Percentiles rank a stretch among this genome's conserved stretches.
Evolutionary conservation across 2,888 invertebrate species (phyloP).

Genomic region (Margaritifera margaritifera): DNA sequence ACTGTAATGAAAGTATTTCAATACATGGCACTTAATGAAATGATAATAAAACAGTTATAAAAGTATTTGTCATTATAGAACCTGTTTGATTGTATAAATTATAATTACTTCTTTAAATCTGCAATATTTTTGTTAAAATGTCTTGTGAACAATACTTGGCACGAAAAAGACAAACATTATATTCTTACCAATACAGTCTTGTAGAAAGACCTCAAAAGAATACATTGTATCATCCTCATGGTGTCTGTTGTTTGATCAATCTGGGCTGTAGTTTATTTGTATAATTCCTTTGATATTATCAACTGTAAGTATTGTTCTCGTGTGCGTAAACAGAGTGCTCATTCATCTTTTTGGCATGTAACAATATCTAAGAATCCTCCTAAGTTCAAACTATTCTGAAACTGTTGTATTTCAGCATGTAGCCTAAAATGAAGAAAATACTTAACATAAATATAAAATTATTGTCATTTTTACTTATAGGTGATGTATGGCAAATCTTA

Average conservation of each 20-base stretch:
- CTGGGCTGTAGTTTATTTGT: constrained; percentile 1
- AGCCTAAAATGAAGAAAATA: constrained; percentile 2
- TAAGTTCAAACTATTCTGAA: constrained; percentile 1
- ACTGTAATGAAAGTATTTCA: too few relatives aligned
- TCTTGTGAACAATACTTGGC: too few relatives aligned
- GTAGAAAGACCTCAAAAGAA: constrained; percentile 8
- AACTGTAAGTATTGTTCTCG: not conserved
- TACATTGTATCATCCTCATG: not conserved
- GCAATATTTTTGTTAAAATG: too few relatives aligned
- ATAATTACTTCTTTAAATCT: too few relatives aligned
- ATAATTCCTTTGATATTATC: not conserved
- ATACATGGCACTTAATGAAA: too few relatives aligned
- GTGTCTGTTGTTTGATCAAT: constrained; percentile 1
- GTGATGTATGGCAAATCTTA: too few relatives aligned
- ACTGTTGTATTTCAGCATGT: constrained; percentile 4
- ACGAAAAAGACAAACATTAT: too few relatives aligned
- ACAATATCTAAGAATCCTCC: constrained; percentile 2
- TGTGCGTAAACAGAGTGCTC: not conserved
- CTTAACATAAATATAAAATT: too few relatives aligned
- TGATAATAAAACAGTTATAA: too few relatives aligned
- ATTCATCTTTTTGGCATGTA: not conserved
- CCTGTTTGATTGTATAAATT: too few relatives aligned
- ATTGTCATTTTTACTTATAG: too few relatives aligned
- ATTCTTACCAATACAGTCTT: constrained; percentile 10
- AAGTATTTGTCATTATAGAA: too few relatives aligned